Conservation (phyloP, 2,888 invertebrate species). For the Heliconius erato region DNA sequence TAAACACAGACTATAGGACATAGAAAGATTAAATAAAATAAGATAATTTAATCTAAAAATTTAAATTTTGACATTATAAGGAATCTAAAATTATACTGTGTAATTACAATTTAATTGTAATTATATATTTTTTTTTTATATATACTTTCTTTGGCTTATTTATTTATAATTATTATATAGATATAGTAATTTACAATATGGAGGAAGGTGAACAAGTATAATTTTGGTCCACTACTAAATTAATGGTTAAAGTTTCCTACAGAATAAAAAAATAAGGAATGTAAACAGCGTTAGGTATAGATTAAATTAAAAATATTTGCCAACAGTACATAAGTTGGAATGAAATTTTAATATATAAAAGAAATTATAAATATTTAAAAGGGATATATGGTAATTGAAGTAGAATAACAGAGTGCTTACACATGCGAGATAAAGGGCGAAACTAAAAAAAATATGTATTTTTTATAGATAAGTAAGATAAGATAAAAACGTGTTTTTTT, state of each 20-base stretch:
- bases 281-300: slow-evolving; percentile 14
- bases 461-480: too few species aligned
- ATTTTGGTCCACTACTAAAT: slow-evolving; percentile 71
- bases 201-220: slow-evolving; percentile 47
- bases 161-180: slow-evolving; percentile 1
- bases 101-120: slow-evolving; percentile 15
- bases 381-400: too few species aligned
- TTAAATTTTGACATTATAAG: slow-evolving; percentile 32
- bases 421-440: too few species aligned
- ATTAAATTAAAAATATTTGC: neutral
- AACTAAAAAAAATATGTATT: too few species aligned
- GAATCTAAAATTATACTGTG: neutral
- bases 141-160: slow-evolving; percentile 34
- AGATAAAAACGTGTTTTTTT: too few species aligned
- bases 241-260: slow-evolving; percentile 39
- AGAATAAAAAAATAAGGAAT: slow-evolving; percentile 14
- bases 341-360: neutral
- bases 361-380: neutral
- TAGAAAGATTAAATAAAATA: neutral
- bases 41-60: neutral
- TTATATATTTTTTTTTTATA: slow-evolving; percentile 36
- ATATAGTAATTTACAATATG: slow-evolving; percentile 17
- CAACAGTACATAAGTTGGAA: slow-evolving; percentile 7
- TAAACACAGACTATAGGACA: neutral
- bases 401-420: too few species aligned